These are phyloP conservation scores for Ariopsis seemanni DNA, from an alignment of 2,113 vertebrate genomes.

Conservation along the genomic window DNA sequence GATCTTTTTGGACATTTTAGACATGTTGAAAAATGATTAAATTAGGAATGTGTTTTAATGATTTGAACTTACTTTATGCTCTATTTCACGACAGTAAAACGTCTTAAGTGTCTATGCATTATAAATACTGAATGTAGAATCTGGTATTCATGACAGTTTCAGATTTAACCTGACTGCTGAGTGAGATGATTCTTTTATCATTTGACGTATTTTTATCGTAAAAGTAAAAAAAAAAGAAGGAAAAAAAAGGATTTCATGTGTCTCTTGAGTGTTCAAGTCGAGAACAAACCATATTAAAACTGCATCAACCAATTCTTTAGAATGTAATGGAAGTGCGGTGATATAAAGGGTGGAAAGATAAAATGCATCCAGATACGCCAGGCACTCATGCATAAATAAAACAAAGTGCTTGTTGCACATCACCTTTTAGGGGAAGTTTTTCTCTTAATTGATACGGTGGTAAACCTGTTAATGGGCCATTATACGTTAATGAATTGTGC, in stretches of 20 bases:
- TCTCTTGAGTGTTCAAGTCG: slow-evolving; percentile 9
- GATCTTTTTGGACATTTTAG: not conserved
- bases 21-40: not conserved
- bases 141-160: not conserved
- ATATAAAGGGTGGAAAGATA: slow-evolving; percentile 30
- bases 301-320: slow-evolving; percentile 21
- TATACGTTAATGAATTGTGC: slow-evolving; percentile 52
- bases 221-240: not conserved
- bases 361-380: slow-evolving; percentile 18
- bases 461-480: slow-evolving; percentile 52
- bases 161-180: slow-evolving; percentile 12
- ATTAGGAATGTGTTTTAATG: not conserved
- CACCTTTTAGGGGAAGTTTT: slow-evolving; percentile 33
- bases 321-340: slow-evolving; percentile 38
- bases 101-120: not conserved
- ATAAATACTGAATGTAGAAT: not conserved
- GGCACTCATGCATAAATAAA: slow-evolving; percentile 42
- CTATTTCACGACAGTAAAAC: not conserved
- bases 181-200: not conserved
- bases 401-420: slow-evolving; percentile 28
- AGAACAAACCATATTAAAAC: slow-evolving; percentile 30
- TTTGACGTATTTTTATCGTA: not conserved
- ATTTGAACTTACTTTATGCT: not conserved
- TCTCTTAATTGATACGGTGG: slow-evolving; percentile 42
- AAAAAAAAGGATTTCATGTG: not conserved